A percentile compares a stretch with the other conserved stretches of the same genome.
phyloP scores from a whole-genome alignment of 2,888 invertebrate species.

The Ferrisia virgata region DNA sequence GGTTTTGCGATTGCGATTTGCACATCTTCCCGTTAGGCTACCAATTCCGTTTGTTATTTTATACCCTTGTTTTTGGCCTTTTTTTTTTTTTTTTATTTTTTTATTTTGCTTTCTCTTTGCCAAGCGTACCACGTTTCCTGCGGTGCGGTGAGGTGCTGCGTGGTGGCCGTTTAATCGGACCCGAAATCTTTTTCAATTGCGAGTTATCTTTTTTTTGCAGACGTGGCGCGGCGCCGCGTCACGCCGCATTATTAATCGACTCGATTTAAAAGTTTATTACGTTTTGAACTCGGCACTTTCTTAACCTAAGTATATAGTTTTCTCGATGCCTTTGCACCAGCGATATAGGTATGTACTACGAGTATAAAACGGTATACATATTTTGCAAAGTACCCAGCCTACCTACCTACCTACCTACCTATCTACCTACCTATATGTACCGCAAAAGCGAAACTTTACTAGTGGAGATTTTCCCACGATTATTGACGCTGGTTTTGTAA shows the following conservation, averaged over 20 bases:
- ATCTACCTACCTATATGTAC: background rate
- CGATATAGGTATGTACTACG: too few species aligned
- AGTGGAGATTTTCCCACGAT: background rate
- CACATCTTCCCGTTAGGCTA: background rate
- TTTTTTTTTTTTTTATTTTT: too few species aligned
- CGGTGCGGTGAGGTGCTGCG: background rate
- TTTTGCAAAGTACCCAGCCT: background rate
- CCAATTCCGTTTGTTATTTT: background rate
- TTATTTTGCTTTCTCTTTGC: too few species aligned
- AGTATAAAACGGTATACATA: too few species aligned
- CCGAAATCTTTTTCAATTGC: slow-evolving; percentile 2
- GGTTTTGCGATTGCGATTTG: background rate
- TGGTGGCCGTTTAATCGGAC: background rate
- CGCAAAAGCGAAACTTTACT: background rate
- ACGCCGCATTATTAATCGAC: slow-evolving; percentile 2
- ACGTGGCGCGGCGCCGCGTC: background rate
- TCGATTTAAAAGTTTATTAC: slow-evolving; percentile 14
- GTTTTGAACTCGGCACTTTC: background rate
- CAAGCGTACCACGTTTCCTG: background rate
- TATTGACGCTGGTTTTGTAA: background rate
- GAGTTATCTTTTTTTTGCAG: slow-evolving; percentile 17
- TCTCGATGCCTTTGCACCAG: too few species aligned
- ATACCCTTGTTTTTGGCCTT: background rate
- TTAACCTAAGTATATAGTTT: too few species aligned
- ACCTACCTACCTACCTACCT: background rate